Base-by-base conservation (phyloP, 2,888 invertebrate species). In the Axea sp. region DNA sequence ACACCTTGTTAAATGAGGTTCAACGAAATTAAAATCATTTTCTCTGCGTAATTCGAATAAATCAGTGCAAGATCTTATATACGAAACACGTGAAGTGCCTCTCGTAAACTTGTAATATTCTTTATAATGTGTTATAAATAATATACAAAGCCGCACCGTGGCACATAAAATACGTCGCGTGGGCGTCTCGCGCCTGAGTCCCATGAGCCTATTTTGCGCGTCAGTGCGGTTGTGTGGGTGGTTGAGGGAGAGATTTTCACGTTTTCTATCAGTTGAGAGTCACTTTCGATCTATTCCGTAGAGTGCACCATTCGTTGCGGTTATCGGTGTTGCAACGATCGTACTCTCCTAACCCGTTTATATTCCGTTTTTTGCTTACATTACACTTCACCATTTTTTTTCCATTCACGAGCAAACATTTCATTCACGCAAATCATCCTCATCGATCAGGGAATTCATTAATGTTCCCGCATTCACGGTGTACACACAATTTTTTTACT, bases 201-300 rank as follows among this genome's bases (percentile, higher is more conserved):
- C 59, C 59, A 53, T 69, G 59, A 69, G 72, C 76, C 68, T 72
- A 72, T 68, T 76, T 76, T 71, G 73, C 67, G 71, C 51, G 68
- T 67, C 28, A 62, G 22, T 55, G 14, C 31, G 55, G 41, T 49
- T 62, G 64, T 62, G 73, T 71, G 71, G 76, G 73, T 73, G 73
- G 57, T 45, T 26, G 43, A 59, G 47, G 74, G 49, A 62, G 41
- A 75, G 60, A 75, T 75, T 76, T 75, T 57, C 65, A 67, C 51
- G 69, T 65, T 76, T 76, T 76, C 76, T 76, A 75, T 41, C 67
- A 17, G 73, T 75, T 76, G 76, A 76, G 76, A 75, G 53, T 67
- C 75, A 67, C 75, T 73, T 69, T 57, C 69, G 73, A 71, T 73
- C 76, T 62, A 76, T 72, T 67, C 73, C 67, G 31, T 47, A 60